phyloP scores from a whole-genome alignment of 2,888 invertebrate species.

The Rapana venosa region DNA sequence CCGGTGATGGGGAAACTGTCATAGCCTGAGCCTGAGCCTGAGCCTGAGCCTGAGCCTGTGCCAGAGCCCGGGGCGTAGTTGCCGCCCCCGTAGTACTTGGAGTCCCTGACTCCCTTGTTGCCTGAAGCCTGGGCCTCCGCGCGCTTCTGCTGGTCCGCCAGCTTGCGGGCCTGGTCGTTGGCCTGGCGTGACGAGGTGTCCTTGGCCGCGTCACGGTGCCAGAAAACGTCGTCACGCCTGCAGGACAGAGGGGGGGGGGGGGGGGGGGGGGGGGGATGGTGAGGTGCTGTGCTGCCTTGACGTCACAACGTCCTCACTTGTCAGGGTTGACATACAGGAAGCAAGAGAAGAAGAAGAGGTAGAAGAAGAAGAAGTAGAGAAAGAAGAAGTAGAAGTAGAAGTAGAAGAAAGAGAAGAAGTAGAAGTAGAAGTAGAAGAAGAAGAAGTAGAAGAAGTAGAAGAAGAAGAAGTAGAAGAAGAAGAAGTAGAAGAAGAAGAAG shows the following conservation, averaged over 20 bases:
- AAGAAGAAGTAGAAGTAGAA: too few species aligned
- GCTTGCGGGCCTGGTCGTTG: slow-evolving; percentile 46
- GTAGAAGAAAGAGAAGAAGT: too few species aligned
- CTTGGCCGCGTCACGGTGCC: slow-evolving; percentile 43
- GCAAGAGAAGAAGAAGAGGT: too few species aligned
- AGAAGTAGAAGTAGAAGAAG: too few species aligned
- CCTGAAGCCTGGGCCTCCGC: slow-evolving; percentile 50
- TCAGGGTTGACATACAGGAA: too few species aligned
- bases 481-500: not conserved
- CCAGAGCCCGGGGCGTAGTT: slow-evolving; percentile 27
- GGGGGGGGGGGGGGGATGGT: too few species aligned
- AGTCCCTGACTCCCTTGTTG: slow-evolving; percentile 46
- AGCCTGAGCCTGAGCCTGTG: slow-evolving; percentile 15
- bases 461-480: not conserved
- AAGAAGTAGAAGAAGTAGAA: not conserved
- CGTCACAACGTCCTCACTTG: too few species aligned
- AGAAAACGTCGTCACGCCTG: slow-evolving; percentile 44
- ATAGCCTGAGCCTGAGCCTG: not conserved
- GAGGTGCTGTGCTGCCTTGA: too few species aligned
- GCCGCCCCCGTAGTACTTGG: slow-evolving; percentile 48
- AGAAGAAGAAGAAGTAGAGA: too few species aligned
- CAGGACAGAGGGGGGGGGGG: not conserved
- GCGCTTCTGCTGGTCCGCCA: slow-evolving; percentile 42
- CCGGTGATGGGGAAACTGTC: not conserved
- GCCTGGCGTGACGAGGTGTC: slow-evolving; percentile 44